These are phyloP conservation scores for Ariopsis seemanni DNA, from an alignment of 2,113 vertebrate species.

Conservation along the genomic window DNA sequence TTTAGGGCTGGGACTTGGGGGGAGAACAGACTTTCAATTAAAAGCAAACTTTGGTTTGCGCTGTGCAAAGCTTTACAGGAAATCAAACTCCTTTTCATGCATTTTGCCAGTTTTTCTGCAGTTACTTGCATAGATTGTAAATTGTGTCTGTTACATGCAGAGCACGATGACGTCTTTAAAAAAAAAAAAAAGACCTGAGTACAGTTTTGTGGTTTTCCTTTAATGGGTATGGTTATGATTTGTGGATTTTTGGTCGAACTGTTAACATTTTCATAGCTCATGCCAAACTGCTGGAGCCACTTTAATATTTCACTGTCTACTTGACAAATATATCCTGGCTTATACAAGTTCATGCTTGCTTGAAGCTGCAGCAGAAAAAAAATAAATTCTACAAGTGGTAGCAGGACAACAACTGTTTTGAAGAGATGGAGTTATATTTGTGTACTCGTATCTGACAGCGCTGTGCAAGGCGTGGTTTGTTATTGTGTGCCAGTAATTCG, in stretches of 20 bases:
- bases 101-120: slow-evolving; percentile 37
- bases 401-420: background rate
- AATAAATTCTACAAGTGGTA: background rate
- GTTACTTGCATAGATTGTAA: slow-evolving; percentile 16
- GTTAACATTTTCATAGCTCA: slow-evolving; percentile 9
- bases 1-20: background rate
- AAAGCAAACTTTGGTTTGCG: background rate
- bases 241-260: slow-evolving; percentile 12
- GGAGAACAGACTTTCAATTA: background rate
- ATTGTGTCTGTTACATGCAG: slow-evolving; percentile 3
- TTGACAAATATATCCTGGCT: slow-evolving; percentile 12
- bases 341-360: slow-evolving; percentile 18
- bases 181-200: background rate
- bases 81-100: background rate
- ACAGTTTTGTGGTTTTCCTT: slow-evolving; percentile 27
- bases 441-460: slow-evolving; percentile 4
- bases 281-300: slow-evolving; percentile 19
- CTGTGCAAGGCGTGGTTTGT: slow-evolving; percentile 32
- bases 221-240: background rate
- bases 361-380: background rate
- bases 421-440: background rate
- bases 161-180: background rate
- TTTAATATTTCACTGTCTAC: slow-evolving; percentile 13
- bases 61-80: slow-evolving; percentile 13
- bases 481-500: background rate